phyloP scores from a whole-genome alignment of 2,113 vertebrate species.

The Bubo bubo region DNA sequence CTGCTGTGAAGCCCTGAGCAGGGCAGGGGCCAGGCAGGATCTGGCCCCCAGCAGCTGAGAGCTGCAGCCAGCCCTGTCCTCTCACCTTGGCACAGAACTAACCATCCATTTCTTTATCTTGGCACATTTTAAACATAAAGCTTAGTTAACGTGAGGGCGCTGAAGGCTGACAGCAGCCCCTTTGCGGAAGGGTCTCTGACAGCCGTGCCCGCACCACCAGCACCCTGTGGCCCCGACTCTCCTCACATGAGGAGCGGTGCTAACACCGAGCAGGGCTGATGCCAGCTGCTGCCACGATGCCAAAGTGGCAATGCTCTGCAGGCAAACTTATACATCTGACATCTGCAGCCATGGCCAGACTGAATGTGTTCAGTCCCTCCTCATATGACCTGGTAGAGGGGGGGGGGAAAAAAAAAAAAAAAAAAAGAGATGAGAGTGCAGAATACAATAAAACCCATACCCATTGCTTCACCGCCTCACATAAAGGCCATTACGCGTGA shows the following conservation, averaged over 20 bases:
- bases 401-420: too few species aligned
- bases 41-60: not conserved
- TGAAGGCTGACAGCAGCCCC: not conserved
- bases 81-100: not conserved
- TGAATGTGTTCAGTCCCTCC: not conserved
- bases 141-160: rapidly evolving
- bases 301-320: rapidly evolving
- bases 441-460: not conserved
- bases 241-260: rapidly evolving
- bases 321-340: not conserved
- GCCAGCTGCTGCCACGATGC: not conserved
- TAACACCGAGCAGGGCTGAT: not conserved
- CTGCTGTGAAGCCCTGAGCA: not conserved
- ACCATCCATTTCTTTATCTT: not conserved
- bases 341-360: not conserved
- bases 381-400: not conserved
- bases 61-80: not conserved
- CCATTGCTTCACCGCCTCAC: not conserved
- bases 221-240: not conserved
- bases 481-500: rapidly evolving
- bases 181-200: not conserved
- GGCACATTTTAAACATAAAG: not conserved
- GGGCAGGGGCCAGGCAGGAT: not conserved
- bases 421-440: not conserved
- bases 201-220: rapidly evolving